Evolutionary conservation across 2,113 vertebrate genomes (phyloP).

Genomic region (Corydoras maculifer): DNA sequence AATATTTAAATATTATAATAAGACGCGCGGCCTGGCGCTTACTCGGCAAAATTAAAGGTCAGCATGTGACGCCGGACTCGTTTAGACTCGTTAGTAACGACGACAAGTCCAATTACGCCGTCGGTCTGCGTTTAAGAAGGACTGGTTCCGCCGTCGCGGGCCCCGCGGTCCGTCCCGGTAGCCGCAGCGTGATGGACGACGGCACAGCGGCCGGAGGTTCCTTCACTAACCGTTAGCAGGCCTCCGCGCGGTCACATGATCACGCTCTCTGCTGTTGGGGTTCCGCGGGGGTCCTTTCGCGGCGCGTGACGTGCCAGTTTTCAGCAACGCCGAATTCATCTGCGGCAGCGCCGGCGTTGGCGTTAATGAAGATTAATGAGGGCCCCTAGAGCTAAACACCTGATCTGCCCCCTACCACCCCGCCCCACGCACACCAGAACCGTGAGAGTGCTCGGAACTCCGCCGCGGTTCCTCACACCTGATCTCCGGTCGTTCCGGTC

Average conservation of each 20-base stretch:
- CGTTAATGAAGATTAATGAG: slow-evolving; percentile 49
- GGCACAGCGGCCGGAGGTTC: too few species aligned
- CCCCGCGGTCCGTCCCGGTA: slow-evolving; percentile 10
- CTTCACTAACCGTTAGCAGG: slow-evolving; percentile 13
- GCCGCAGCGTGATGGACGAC: slow-evolving; percentile 36
- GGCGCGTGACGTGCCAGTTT: slow-evolving; percentile 32
- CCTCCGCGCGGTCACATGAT: not conserved
- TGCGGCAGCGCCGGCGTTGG: slow-evolving; percentile 20
- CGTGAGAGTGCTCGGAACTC: slow-evolving; percentile 33
- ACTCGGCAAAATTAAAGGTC: too few species aligned
- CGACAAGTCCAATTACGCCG: too few species aligned
- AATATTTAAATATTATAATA: too few species aligned
- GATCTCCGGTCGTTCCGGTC: too few species aligned
- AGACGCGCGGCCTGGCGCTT: too few species aligned
- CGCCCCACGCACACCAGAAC: slow-evolving; percentile 25
- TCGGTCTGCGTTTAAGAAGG: too few species aligned
- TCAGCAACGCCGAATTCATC: slow-evolving; percentile 33
- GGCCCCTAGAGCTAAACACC: slow-evolving; percentile 27
- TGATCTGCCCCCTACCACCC: slow-evolving; percentile 18
- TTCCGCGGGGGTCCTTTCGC: slow-evolving; percentile 16
- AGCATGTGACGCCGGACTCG: too few species aligned
- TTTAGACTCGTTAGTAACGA: too few species aligned
- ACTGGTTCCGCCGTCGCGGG: not conserved
- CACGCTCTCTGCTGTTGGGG: slow-evolving; percentile 22
- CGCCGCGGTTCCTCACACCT: slow-evolving; percentile 8